Conservation (phyloP, 2,888 invertebrate genomes). For the Eledona agricola region DNA sequence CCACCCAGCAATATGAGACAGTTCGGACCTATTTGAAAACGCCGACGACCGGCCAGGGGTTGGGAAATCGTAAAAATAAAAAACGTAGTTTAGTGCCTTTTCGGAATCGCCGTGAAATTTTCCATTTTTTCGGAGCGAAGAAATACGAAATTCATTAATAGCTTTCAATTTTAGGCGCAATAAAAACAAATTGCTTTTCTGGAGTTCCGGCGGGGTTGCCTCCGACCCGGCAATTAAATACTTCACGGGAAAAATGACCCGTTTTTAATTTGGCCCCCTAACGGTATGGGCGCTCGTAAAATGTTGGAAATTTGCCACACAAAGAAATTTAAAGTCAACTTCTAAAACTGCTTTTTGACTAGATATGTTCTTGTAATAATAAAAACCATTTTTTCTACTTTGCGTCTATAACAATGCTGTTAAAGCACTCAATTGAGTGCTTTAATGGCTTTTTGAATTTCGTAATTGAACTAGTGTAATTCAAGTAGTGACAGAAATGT, state of each 20-base stretch:
- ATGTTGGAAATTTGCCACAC: no score
- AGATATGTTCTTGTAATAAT: no score
- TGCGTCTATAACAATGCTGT: no score
- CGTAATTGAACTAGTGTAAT: no score
- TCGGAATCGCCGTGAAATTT: conserved; percentile 25
- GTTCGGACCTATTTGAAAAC: conserved; percentile 22
- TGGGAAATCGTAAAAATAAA: conserved; percentile 13
- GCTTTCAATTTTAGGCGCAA: conserved; percentile 6
- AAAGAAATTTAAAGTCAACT: no score
- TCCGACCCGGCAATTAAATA: conserved; percentile 7
- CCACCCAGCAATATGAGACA: conserved; percentile 59
- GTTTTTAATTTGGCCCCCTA: conserved; percentile 21
- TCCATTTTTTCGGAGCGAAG: conserved; percentile 2
- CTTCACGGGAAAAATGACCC: conserved; percentile 11
- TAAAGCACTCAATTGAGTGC: no score
- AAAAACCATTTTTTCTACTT: no score
- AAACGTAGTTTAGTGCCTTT: conserved; percentile 7
- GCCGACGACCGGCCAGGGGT: conserved; percentile 20
- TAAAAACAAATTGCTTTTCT: conserved; percentile 33
- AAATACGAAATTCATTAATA: conserved; percentile 4
- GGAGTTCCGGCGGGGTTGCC: no score
- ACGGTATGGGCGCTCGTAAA: no score
- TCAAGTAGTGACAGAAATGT: no score
- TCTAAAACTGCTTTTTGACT: no score
- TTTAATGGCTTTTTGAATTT: no score